Conservation (phyloP, 2,113 vertebrate genomes). For the Colius striatus region DNA sequence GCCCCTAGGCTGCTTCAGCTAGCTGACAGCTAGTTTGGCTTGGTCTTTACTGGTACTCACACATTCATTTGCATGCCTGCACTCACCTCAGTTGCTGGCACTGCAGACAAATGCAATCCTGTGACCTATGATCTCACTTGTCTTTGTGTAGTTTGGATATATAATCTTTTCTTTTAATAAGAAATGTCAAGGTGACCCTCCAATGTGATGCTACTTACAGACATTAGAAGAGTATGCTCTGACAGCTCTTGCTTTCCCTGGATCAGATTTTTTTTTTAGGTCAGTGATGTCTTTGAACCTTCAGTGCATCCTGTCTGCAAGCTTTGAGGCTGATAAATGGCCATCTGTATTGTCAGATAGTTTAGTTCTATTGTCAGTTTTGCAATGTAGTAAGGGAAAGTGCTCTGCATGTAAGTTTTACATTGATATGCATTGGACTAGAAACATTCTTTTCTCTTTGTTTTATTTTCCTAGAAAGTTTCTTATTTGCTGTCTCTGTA, state of each 20-base stretch:
- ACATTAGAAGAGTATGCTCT: not conserved
- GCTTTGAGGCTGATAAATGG: conserved; percentile 5
- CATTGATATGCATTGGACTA: not conserved
- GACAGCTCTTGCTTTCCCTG: not conserved
- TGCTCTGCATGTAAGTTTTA: conserved; percentile 16
- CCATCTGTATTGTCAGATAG: not conserved
- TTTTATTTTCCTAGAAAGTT: conserved; percentile 5
- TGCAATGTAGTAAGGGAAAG: not conserved
- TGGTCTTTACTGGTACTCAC: not conserved
- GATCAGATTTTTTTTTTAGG: conserved; percentile 2
- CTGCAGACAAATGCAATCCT: not conserved
- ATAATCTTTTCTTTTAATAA: not conserved
- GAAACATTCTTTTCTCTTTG: not conserved
- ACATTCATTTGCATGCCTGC: not conserved
- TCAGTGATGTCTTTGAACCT: conserved; percentile 16
- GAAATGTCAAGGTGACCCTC: not conserved
- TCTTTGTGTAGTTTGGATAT: not conserved
- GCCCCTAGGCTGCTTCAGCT: not conserved
- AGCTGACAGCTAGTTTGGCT: not conserved
- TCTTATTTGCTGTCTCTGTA: not conserved
- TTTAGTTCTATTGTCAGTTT: conserved; percentile 5
- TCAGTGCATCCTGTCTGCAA: not conserved
- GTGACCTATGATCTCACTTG: not conserved
- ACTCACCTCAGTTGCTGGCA: not conserved
- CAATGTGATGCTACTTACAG: not conserved